Conservation (phyloP, 2,113 vertebrate genomes). For the Cyphomyrus plagiostoma region DNA sequence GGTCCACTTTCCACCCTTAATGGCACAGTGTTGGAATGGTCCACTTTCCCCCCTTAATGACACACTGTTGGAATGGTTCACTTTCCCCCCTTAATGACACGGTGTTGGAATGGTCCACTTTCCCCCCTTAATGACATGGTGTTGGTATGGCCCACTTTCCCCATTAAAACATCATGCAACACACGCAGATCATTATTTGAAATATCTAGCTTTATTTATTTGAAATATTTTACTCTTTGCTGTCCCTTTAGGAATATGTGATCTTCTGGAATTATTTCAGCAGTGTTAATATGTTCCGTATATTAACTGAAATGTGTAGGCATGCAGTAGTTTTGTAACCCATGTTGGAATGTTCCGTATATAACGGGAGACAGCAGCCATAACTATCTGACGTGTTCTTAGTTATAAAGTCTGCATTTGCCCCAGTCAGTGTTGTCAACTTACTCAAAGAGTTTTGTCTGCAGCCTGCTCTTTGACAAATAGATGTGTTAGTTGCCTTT, state of each 20-base stretch:
- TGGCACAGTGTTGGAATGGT: not conserved
- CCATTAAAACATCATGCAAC: not conserved
- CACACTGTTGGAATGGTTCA: not conserved
- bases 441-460: not conserved
- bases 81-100: too few species aligned
- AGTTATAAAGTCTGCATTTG: not conserved
- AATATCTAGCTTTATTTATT: not conserved
- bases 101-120: not conserved
- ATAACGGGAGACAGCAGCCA: not conserved
- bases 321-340: not conserved
- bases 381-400: not conserved
- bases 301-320: not conserved
- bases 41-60: not conserved
- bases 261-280: not conserved
- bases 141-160: too few species aligned
- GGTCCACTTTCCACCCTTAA: not conserved
- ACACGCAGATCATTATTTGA: not conserved
- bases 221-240: not conserved
- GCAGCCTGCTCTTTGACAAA: not conserved
- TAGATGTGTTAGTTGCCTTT: not conserved
- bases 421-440: not conserved
- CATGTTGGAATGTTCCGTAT: not conserved
- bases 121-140: not conserved
- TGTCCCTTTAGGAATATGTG: not conserved
- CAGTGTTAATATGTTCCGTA: not conserved